Base-by-base conservation (phyloP, 2,797 vertebrate genomes). In the Antrozous pallidus region DNA sequence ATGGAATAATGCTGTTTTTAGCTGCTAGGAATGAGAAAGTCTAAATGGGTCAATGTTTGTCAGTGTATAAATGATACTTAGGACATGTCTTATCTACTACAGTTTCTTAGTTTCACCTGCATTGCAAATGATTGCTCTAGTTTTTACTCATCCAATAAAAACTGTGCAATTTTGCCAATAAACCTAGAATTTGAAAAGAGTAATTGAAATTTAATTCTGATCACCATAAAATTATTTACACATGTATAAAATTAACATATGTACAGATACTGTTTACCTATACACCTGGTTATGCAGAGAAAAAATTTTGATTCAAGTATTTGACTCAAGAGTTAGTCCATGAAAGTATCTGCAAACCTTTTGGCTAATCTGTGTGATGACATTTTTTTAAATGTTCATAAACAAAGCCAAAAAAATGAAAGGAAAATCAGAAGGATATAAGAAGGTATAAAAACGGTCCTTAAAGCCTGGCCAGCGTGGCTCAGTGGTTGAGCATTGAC, bases 1-100 rank as follows among this genome's bases (percentile, higher is more conserved):
- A 47, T 24, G 75, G 73, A 31, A 80, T 33, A 49, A 24, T 31
- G 42, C 24, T 90, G 14, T 45, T 90, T 58, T 65, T 5, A 38
- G 17, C 47, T 88, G 24, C n/a, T 75, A 67, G 58, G 47, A 67
- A 70, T 79, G 45, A 42, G 13, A 94, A 49, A n/a, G 11, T 79
- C 24, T 90, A 6, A 90, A 78, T 54, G 38, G 40, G 33, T 92
- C 92, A 90, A 26, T 80, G 78, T 75, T 65, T 88, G n/a, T 85
- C 24, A 58, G 89, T 45, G 75, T 31, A 88, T 4, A 93, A 85
- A 90, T 82, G 79, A 91, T 47, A 54, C 54, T 36, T 11, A 36
- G 14, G 26, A 49, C 38, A 26, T 56, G 22, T 47, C 47, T 84
- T 89, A 67, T 51, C 89, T 65, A 47, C 40, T 78, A 1, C 56